A percentile compares a stretch with the other conserved stretches of the same genome.
Conservation (phyloP, 2,888 invertebrate genomes). For the Temnothorax unifasciatus region DNA sequence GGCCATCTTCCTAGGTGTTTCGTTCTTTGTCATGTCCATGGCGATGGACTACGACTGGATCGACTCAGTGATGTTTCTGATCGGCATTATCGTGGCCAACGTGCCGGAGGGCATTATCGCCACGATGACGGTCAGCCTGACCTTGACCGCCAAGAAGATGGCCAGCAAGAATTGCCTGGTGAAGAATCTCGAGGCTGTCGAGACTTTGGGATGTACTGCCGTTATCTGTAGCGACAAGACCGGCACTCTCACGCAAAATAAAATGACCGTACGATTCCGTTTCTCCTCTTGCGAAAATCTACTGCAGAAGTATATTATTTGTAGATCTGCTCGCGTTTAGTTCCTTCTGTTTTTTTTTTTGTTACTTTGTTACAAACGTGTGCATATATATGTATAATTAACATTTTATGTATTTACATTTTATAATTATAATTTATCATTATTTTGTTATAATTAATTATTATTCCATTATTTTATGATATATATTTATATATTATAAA, state of each 20-base stretch:
- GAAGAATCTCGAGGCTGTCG: slow-evolving; percentile 93
- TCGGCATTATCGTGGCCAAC: slow-evolving; percentile 92
- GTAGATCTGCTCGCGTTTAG: neutral
- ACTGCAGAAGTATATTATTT: neutral
- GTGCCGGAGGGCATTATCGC: slow-evolving; percentile 93
- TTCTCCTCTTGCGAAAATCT: neutral
- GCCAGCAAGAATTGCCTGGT: slow-evolving; percentile 93
- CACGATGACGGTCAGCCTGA: slow-evolving; percentile 92
- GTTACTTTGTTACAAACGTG: neutral
- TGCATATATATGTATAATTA: neutral
- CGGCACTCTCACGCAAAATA: slow-evolving; percentile 92
- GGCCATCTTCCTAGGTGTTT: slow-evolving; percentile 90
- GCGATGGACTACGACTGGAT: slow-evolving; percentile 90
- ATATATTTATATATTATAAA: too few species aligned
- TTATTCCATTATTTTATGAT: neutral
- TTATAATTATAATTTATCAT: neutral
- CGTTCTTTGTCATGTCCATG: slow-evolving; percentile 91
- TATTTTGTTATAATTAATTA: neutral
- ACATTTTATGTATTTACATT: too few species aligned
- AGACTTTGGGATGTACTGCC: slow-evolving; percentile 93
- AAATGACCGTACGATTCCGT: slow-evolving; percentile 91
- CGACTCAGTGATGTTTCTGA: slow-evolving; percentile 89
- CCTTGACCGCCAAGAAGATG: slow-evolving; percentile 93
- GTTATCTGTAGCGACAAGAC: slow-evolving; percentile 94
- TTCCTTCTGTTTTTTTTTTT: neutral